Evolutionary conservation across 2,113 vertebrate genomes (phyloP).

Genomic region (Leiothrix lutea): DNA sequence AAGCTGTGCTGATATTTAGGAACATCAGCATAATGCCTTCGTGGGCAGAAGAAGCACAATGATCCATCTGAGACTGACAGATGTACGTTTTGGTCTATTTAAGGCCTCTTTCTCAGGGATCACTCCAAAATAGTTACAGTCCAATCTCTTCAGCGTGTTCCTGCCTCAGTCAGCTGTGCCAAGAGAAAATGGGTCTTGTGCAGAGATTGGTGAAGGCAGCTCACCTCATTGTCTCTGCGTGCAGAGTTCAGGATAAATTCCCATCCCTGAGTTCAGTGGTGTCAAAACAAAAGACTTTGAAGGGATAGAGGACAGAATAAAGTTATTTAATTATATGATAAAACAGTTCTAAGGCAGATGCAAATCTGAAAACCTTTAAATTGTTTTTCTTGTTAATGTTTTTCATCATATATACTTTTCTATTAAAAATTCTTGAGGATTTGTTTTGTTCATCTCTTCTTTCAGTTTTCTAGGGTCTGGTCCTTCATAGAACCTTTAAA

Average conservation of each 20-base stretch:
- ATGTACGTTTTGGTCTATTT: slow-evolving; percentile 36
- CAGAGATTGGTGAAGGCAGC: not conserved
- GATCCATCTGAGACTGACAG: slow-evolving; percentile 36
- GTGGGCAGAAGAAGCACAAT: not conserved
- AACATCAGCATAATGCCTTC: not conserved
- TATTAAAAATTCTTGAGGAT: not conserved
- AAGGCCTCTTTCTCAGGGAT: slow-evolving; percentile 40
- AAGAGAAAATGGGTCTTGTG: slow-evolving; percentile 27
- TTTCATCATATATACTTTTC: not conserved
- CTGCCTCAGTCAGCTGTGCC: not conserved
- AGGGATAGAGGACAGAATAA: not conserved
- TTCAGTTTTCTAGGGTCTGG: not conserved
- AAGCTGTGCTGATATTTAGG: slow-evolving; percentile 6
- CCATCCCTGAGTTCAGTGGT: not conserved
- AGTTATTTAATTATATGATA: not conserved
- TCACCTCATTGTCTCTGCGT: not conserved
- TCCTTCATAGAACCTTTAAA: not conserved
- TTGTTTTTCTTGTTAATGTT: not conserved
- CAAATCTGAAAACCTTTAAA: not conserved
- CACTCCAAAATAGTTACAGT: slow-evolving; percentile 40
- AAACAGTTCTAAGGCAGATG: not conserved
- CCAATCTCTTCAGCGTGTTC: not conserved
- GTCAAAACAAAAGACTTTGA: not conserved
- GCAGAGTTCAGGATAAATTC: not conserved
- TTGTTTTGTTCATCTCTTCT: not conserved